Base-by-base conservation (phyloP, 2,113 vertebrate species). In the Dipodomys merriami region DNA sequence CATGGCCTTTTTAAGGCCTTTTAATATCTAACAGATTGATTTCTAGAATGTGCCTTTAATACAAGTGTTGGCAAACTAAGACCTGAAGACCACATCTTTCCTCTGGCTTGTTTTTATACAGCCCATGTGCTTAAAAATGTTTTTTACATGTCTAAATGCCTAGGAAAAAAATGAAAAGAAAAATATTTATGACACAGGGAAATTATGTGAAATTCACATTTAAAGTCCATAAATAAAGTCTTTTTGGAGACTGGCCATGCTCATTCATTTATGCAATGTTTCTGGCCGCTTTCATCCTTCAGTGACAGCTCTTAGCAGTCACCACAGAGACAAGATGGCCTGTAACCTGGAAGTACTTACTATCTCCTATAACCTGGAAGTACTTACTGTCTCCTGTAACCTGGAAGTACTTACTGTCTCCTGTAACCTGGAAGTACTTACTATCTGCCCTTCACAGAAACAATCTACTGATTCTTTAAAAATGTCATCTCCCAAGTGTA, bases 151-250 rank as follows among this genome's bases (percentile, higher is more conserved):
- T 84, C 57, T 86, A 64, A 62, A 15, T 67, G 67, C 12, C 72
- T 91, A 72, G 76, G 12, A 19, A 25, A 78, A 49, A 69, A 72
- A 60, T 85, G 39, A 78, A 94, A 86, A 84, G 57, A 83, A 82
- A 71, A 88, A 62, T 74, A 88, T 83, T 92, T 88, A 81, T 74
- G 35, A 90, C 35, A 85, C 67, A 60, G 74, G 67, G 83, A 88
- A 73, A 73, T 86, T 33, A 69, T 57, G 53, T 3, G 57, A 29
- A 86, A 90, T 83, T 91, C n/a, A 60, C 16, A 83, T 78, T 79
- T 79, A 25, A 49, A 33, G 69, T 72, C 20, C 67, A 65, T n/a
- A 72, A 90, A 87, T 77, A 33, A 76, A 2, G 1, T 3, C 27
- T 62, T 65, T 82, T n/a, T 29, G 84, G 49, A 82, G 82, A 73